A percentile compares a stretch with the other conserved stretches of the same genome.
phyloP scores from a whole-genome alignment of 2,113 vertebrate genomes.

The Festucalex cinctus region DNA sequence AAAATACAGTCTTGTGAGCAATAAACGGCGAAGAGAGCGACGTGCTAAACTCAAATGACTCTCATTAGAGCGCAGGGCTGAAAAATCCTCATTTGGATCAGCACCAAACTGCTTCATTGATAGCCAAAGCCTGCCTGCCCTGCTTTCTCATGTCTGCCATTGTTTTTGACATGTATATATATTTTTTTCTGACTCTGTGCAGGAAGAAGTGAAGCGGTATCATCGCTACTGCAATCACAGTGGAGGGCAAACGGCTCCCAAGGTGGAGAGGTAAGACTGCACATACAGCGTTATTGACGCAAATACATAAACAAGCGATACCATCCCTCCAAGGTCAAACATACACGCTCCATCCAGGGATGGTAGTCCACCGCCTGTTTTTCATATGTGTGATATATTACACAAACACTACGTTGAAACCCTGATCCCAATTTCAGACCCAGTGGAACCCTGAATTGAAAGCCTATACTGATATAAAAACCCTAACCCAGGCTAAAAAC shows the following conservation, averaged over 20 bases:
- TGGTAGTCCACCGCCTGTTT: background rate
- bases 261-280: slow-evolving; percentile 59
- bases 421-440: background rate
- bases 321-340: background rate
- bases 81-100: background rate
- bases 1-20: slow-evolving; percentile 15
- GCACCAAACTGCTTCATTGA: background rate
- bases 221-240: slow-evolving; percentile 66
- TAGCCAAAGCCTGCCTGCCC: background rate
- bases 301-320: background rate
- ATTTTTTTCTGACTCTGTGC: background rate
- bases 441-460: no score
- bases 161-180: slow-evolving; percentile 12
- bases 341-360: no score
- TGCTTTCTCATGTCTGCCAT: background rate
- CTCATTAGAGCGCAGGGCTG: background rate
- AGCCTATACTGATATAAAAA: no score
- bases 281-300: background rate
- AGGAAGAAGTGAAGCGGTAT: slow-evolving; percentile 67
- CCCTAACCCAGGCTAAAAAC: background rate
- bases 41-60: slow-evolving; percentile 5
- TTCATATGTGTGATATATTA: background rate
- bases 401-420: background rate
- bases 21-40: slow-evolving; percentile 16
- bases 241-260: slow-evolving; percentile 42